Base-by-base conservation (phyloP, 2,888 invertebrate species). In the Amiota mariae region DNA sequence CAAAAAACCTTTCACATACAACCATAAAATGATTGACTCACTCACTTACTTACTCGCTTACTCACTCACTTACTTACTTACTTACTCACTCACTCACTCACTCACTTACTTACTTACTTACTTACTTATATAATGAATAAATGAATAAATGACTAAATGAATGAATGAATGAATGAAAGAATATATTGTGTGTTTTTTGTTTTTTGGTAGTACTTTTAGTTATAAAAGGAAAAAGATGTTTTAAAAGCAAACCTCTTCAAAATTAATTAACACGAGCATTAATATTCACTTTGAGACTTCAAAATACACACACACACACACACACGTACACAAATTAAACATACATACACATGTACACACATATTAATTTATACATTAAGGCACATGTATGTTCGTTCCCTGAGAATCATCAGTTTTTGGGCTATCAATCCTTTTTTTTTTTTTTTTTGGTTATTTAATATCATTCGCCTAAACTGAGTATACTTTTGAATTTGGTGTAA, bases 201-300 rank as follows among this genome's bases (percentile, higher is more conserved):
- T 12, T 54, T 54, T 12, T 54, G 13, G 54, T 54, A n/a, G 13
- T 8, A 4, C 47, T 64, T 46, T 46, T 46, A 15, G 46, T 64
- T n/a, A 36, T 57, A 61, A 61, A 61, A 61, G 24, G 61, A 61
- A 61, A 61, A 61, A 61, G 15, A 11, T 64, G 64, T 64, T 64
- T 64, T n/a, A 64, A 64, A 64, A 64, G 64, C 48, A 64, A 64
- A 64, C 64, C 64, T 64, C 64, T 64, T 64, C 64, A 64, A 64
- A 64, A 64, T 64, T 64, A 64, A 64, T 64, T 64, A 64, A 64
- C 64, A 64, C 64, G n/a, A 48, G 64, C 64, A 64, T 64, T 64
- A 64, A 64, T 64, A 64, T 64, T 64, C 46, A 46, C 64, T 64
- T 64, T 64, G 48, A 64, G 47, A 64, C 64, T 64, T 6, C 12